Evolutionary conservation across 92 coral and sea anemone species (phyloP), one percentile per base, ranked within the genome.

Genomic region (Muricea muricata): DNA sequence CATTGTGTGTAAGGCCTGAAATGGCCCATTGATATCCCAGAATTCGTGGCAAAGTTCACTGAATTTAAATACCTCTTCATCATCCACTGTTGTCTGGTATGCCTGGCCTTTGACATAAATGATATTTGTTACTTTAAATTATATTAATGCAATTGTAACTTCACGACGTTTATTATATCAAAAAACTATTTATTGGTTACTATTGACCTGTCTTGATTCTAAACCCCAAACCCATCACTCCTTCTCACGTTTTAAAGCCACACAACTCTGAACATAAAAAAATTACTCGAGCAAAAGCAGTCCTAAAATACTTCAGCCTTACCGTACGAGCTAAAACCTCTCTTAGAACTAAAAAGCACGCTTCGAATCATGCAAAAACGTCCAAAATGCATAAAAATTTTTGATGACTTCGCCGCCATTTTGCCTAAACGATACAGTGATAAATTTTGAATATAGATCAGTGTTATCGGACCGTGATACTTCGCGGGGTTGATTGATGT

Each of bases 1-100:
- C 99, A 96, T 93, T 4, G 98, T 65, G 70, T 96, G 99, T 7
- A 96, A 87, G 28, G 99, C 94, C 39, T 78, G 85, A 75, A 96
- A 93, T 47, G 94, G 97, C 15, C 99, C 99, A 81, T 80, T 86
- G 55, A 83, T 74, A 58, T 92, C 89, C 99, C 99, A 96, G 94
- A 97, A 96, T 28, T 89, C 96, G 72, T 86, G 87, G 78, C 94
- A 93, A 45, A 93, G 85, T 28, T 91, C 73, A 65, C 98, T 94
- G 63, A 96, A 90, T 65, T 88, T 96, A 50, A 88, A 91, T 20
- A 96, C 87, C 71, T 96, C 99, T 26, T 96, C 99, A 18, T 89
- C 92, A 40, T 96, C 98, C 67, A 96, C 92, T 33, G 96, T 93
- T 65, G 87, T 74, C 18, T 87, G 79, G 4, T 56, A 17, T 60